Evolutionary conservation across 2,113 vertebrate species (phyloP).

Genomic region (Calidris pygmaea): DNA sequence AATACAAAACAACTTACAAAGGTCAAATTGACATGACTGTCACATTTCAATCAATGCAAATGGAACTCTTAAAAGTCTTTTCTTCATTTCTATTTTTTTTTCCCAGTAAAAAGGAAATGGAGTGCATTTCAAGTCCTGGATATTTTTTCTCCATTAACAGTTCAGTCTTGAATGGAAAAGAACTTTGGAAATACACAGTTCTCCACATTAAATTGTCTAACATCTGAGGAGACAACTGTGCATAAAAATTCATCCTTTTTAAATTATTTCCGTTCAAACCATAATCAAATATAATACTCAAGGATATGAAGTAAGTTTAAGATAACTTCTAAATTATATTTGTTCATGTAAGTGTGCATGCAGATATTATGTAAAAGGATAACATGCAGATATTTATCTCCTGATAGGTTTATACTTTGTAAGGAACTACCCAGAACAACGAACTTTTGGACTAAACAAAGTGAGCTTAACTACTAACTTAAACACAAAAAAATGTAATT

Average conservation of each 20-base stretch:
- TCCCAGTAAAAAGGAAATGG: background rate
- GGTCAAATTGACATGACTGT: background rate
- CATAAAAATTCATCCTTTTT: background rate
- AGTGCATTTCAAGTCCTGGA: background rate
- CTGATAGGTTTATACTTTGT: background rate
- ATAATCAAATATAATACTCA: background rate
- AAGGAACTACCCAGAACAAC: background rate
- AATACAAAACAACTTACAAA: slow-evolving; percentile 5
- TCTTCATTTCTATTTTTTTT: background rate
- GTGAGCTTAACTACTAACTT: background rate
- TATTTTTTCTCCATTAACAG: background rate
- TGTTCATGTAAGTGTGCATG: background rate
- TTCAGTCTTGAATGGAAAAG: background rate
- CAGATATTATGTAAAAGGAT: background rate
- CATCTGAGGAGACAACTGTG: background rate
- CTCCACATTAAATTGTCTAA: background rate
- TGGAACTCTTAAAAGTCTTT: background rate
- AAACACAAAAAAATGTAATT: background rate
- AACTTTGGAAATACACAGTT: background rate
- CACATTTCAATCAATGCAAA: background rate
- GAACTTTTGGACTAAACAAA: background rate
- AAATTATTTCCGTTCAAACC: background rate
- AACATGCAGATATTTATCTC: background rate
- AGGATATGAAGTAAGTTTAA: background rate
- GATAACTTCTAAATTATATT: background rate